phyloP scores from a whole-genome alignment of 92 coral and sea anemone genomes.

The Plumapathes pennacea region DNA sequence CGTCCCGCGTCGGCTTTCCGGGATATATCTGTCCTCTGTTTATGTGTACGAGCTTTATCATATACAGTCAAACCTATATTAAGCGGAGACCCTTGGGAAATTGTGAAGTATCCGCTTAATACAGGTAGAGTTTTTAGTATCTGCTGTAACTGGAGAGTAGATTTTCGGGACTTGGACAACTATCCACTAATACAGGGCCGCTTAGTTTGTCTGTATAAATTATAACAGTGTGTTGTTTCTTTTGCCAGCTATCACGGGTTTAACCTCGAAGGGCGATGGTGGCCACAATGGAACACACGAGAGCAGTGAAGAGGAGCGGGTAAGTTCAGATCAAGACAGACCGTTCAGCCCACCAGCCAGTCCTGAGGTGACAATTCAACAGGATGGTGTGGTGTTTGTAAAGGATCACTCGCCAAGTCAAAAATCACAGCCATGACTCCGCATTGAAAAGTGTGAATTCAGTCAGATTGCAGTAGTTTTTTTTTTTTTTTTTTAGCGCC shows the following conservation, averaged over 20 bases:
- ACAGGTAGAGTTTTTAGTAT: background rate
- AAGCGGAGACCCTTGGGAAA: too few relatives aligned
- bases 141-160: background rate
- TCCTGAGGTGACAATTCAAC: slow-evolving; percentile 74
- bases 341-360: slow-evolving; percentile 63
- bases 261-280: too few relatives aligned
- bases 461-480: too few relatives aligned
- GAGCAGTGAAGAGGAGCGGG: slow-evolving; percentile 47
- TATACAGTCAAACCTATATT: too few relatives aligned
- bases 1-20: too few relatives aligned
- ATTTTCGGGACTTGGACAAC: too few relatives aligned
- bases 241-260: slow-evolving; percentile 27
- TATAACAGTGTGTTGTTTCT: background rate
- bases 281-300: background rate
- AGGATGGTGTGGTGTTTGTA: slow-evolving; percentile 71
- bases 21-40: too few relatives aligned
- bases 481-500: too few relatives aligned
- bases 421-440: slow-evolving; percentile 1
- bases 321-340: slow-evolving; percentile 47
- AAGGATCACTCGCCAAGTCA: slow-evolving; percentile 32
- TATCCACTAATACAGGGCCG: too few relatives aligned
- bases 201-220: too few relatives aligned
- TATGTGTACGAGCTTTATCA: too few relatives aligned
- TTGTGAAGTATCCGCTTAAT: background rate
- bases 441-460: too few relatives aligned